Base-by-base conservation (phyloP, 2,888 invertebrate species). In the Dasysyrphus albostriatus region DNA sequence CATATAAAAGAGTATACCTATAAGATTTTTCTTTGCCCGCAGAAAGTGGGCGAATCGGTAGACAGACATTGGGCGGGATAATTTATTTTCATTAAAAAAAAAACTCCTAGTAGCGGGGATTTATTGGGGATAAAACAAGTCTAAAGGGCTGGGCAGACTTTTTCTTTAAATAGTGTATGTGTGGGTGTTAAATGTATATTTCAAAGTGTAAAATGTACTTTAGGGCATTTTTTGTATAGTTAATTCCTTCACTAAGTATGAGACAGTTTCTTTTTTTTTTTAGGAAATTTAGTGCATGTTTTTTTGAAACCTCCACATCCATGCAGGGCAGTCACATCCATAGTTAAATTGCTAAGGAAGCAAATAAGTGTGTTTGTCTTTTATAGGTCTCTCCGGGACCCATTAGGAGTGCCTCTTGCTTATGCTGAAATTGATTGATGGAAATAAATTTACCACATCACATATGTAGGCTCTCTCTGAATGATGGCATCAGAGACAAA, bases 81-180 rank as follows among this genome's bases (percentile, higher is more conserved):
- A 81, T 81, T 81, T 85, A 85, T 81, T 85, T 85, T 70, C 85
- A 74, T 85, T 77, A 5, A 81, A 63, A 85, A 5, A 81, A 63
- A 85, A 81, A 77, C 54, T 54, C 54, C 3, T 24, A 54, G 59
- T 61, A 73, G 59, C 49, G 67, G 69, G 67, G 69, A 81, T 85
- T 85, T 77, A 81, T 58, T 12, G 76, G 39, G 67, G 67, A 69
- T 73, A 14, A 49, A 76, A 39, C 34, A 39, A 37, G 61, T 65
- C 56, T 58, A n/a, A 49, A 69, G 65, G 65, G 65, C 32, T 73
- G 37, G 16, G 54, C 24, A 5, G 32, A n/a, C n/a, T 65, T 47
- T 37, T 4, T 42, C 34, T 8, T 12, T 8, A 7, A 6, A 19
- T 49, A 42, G 24, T 34, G 24, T 24, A 24, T 24, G 24, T 24